Percentiles rank a stretch among this genome's conserved stretches.
phyloP scores from a whole-genome alignment of 2,113 vertebrate species.

The Potamarius usumacintae region DNA sequence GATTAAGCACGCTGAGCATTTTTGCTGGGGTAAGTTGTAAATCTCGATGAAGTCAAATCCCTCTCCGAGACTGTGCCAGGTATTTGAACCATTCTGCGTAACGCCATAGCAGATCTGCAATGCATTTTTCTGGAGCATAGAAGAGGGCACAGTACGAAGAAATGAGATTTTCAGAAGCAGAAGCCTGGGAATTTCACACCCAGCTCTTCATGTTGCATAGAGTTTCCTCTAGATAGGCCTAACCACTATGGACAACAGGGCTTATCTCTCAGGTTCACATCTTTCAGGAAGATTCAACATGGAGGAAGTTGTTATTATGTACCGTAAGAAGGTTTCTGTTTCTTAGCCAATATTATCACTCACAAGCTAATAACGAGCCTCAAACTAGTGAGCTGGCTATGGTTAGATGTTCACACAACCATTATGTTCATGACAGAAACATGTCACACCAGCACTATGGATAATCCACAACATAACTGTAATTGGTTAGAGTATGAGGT shows the following conservation, averaged over 20 bases:
- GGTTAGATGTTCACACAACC: background rate
- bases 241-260: no score
- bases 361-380: background rate
- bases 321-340: background rate
- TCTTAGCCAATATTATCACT: background rate
- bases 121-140: background rate
- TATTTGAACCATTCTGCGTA: background rate
- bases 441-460: background rate
- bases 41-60: background rate
- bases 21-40: background rate
- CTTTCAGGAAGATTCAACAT: background rate
- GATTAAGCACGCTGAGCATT: conserved; percentile 4
- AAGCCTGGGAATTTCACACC: background rate
- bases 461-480: background rate
- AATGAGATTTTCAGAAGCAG: background rate
- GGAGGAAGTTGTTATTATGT: background rate
- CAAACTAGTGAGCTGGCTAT: background rate
- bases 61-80: background rate
- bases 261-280: background rate
- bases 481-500: background rate
- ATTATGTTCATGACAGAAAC: background rate
- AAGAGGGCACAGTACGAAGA: background rate
- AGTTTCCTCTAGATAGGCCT: background rate
- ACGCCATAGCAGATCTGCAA: background rate
- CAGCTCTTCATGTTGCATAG: background rate